Evolutionary conservation across 2,113 vertebrate species (phyloP).

Genomic region (Aythya baeri): DNA sequence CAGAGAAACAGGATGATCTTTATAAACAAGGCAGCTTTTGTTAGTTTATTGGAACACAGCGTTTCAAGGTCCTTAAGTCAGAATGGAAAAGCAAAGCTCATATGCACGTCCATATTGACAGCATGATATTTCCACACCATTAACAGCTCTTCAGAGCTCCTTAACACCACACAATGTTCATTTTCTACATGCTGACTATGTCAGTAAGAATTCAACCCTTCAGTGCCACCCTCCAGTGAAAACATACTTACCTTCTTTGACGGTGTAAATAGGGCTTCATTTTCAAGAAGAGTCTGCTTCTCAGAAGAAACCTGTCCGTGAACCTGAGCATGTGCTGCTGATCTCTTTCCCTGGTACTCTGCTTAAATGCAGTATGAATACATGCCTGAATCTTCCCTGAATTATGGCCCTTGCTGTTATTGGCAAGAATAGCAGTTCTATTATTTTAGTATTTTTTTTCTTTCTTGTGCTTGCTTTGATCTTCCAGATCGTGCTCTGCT

Average conservation of each 20-base stretch:
- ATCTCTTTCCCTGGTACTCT: background rate
- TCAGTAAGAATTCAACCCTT: background rate
- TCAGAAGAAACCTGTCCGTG: background rate
- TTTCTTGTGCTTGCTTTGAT: background rate
- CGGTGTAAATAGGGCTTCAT: background rate
- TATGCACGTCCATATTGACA: background rate
- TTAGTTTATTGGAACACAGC: background rate
- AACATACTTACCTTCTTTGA: background rate
- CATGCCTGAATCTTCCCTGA: background rate
- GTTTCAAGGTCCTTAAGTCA: background rate
- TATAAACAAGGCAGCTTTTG: background rate
- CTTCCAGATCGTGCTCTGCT: background rate
- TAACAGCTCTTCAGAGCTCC: background rate
- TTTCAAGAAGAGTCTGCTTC: background rate
- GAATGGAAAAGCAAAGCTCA: background rate
- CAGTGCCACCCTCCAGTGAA: background rate
- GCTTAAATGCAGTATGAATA: background rate
- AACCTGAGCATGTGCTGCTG: background rate
- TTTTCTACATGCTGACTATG: background rate
- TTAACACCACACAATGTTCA: background rate
- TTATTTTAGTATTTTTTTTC: background rate
- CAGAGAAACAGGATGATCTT: background rate
- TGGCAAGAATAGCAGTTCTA: background rate
- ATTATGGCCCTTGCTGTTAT: background rate
- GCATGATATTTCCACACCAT: background rate